Percentiles rank a stretch among this genome's conserved stretches.
Evolutionary conservation across 1,140 invertebrate species (phyloP).

Genomic region (Eueides isabella): DNA sequence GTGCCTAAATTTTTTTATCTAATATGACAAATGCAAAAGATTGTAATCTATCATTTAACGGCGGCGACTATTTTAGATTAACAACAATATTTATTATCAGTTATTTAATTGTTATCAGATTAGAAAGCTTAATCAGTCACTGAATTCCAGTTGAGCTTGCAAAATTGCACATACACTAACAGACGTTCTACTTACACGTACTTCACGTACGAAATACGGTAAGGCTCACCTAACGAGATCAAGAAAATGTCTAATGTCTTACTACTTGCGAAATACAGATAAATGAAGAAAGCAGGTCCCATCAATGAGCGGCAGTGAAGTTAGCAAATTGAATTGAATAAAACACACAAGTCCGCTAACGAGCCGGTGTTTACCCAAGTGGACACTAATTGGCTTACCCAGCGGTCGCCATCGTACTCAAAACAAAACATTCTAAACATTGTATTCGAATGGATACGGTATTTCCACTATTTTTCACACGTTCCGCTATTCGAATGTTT

Average conservation of each 20-base stretch:
- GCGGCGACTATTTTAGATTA: no score
- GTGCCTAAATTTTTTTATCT: no score
- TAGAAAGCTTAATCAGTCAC: no score
- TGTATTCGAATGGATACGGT: conserved; percentile 51
- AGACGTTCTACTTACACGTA: no score
- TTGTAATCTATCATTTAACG: no score
- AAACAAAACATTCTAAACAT: conserved; percentile 48
- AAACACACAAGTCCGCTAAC: conserved; percentile 80
- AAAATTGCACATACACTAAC: no score
- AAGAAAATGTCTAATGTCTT: conserved; percentile 2
- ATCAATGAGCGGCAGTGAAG: conserved; percentile 76
- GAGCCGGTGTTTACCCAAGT: conserved; percentile 81
- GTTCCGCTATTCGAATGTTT: conserved; percentile 41
- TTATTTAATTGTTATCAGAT: no score
- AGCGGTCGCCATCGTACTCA: conserved; percentile 66
- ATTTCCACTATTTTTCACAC: conserved; percentile 44
- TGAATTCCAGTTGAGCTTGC: no score
- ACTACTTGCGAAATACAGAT: neutral
- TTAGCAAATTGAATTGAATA: conserved; percentile 80
- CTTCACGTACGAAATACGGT: no score
- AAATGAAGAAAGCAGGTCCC: conserved; percentile 59
- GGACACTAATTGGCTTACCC: conserved; percentile 81
- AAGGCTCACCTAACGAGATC: neutral
- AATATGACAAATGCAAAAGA: no score
- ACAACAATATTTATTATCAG: no score